phyloP scores from a whole-genome alignment of 2,888 invertebrate genomes.

The Ecliptopera silaceata region DNA sequence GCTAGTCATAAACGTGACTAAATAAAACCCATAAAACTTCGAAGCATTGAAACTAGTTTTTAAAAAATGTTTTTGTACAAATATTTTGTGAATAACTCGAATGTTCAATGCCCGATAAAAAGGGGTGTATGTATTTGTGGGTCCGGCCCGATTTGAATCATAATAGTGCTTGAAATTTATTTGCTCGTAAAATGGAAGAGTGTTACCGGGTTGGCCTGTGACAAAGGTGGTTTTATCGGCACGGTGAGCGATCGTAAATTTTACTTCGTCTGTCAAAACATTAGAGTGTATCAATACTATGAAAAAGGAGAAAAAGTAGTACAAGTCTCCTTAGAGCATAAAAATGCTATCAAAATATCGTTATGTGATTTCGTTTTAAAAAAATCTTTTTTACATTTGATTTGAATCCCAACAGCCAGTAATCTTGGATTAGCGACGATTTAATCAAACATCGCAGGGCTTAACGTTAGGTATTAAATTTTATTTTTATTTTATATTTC shows the following conservation, averaged over 20 bases:
- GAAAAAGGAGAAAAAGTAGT: constrained; percentile 38
- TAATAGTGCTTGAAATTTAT: constrained; percentile 82
- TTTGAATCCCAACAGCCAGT: not conserved
- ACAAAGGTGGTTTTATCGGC: constrained; percentile 77
- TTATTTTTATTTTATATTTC: not conserved
- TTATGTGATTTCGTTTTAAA: constrained; percentile 7
- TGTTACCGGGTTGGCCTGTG: constrained; percentile 71
- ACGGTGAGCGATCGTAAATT: constrained; percentile 76
- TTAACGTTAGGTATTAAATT: not conserved
- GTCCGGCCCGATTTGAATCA: constrained; percentile 78
- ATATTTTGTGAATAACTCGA: constrained; percentile 69
- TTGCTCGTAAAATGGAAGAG: constrained; percentile 77
- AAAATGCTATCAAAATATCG: constrained; percentile 29
- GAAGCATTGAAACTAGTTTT: constrained; percentile 38
- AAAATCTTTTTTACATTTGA: not conserved
- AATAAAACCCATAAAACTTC: constrained; percentile 53
- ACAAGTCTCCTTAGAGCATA: constrained; percentile 30
- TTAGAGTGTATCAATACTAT: constrained; percentile 46
- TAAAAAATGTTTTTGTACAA: constrained; percentile 61
- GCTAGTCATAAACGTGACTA: constrained; percentile 61
- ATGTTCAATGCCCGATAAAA: constrained; percentile 61
- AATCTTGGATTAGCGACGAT: constrained; percentile 8
- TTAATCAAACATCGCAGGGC: constrained; percentile 5
- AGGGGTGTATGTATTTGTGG: constrained; percentile 74
- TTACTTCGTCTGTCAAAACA: constrained; percentile 77